Evolutionary conservation across 1,140 invertebrate genomes (phyloP), one percentile per base, ranked within the genome.

Genomic region (Spodoptera litura): DNA sequence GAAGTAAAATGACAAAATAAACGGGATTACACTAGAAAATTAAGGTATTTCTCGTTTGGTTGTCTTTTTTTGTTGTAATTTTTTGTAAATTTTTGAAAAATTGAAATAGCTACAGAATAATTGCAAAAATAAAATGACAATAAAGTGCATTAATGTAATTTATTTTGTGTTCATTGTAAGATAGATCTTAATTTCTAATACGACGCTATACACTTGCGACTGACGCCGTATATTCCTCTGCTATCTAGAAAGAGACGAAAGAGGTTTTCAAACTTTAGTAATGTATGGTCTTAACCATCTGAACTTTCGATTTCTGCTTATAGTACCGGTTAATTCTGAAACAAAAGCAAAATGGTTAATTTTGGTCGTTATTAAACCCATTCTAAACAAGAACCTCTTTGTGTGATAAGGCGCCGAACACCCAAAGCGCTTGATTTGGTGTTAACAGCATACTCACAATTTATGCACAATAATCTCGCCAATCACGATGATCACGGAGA

Each of bases 401-500:
- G 0, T 20, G 20, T 20, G 20, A 20, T 20, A 1, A 20, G 20
- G 20, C 20, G 20, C 20, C 20, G 20, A 20, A 20, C 20, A 20
- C 20, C 0, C 20, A 20, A 20, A 20, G 20, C 20, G 1, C 20
- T 31, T 31, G 2, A 31, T 4, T 31, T 31, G 3, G 3, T 31
- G 31, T 4, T 31, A 31, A 4, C 31, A 4, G 31, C 31, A 31
- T 31, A 78, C 68, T 68, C 13, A 81, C 80, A 78, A 44, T 58
- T 81, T 78, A 53, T 66, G 51, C 10, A 74, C 38, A 44, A 61
- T 31, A 15, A 77, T 78, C 59, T 81, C 80, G 0, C 44, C 59
- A 11, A 78, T 53, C 5, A 13, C 68, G n/a, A 91, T 88, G 2
- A 72, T 8, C 9, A 89, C 51, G 3, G 89, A 86, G 4, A 85